A percentile compares a stretch with the other conserved stretches of the same genome.
Conservation (phyloP, 2,888 invertebrate genomes). For the Aphodius sticticus region DNA sequence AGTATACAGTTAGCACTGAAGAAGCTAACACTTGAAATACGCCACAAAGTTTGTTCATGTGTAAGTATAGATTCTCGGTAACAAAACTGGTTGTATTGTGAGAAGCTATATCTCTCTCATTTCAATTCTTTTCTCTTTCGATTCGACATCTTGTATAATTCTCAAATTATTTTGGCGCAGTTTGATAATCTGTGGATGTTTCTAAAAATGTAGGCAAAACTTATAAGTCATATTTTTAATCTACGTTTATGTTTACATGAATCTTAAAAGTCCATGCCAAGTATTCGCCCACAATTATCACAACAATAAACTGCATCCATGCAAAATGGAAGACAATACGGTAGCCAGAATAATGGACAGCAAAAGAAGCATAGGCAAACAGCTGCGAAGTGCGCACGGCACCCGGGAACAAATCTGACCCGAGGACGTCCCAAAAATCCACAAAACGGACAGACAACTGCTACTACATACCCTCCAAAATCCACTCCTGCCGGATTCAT, state of each 20-base stretch:
- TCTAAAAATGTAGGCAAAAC: not conserved
- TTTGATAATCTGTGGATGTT: not conserved
- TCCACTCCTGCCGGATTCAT: not conserved
- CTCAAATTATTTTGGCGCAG: too few species aligned
- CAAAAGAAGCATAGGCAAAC: not conserved
- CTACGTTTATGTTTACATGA: not conserved
- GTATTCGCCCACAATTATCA: not conserved
- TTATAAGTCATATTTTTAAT: not conserved
- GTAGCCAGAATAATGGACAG: not conserved
- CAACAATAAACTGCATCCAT: not conserved
- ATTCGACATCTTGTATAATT: too few species aligned
- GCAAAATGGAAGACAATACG: not conserved
- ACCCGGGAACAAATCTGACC: not conserved
- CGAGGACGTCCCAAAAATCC: not conserved
- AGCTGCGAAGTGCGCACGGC: not conserved
- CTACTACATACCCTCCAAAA: not conserved
- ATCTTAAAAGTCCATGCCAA: not conserved
- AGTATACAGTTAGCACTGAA: too few species aligned
- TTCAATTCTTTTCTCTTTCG: too few species aligned
- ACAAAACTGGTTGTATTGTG: too few species aligned
- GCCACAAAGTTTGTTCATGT: too few species aligned
- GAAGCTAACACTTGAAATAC: too few species aligned
- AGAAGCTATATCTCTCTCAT: too few species aligned
- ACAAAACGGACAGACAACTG: not conserved
- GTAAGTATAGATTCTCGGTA: too few species aligned